Evolutionary conservation across 2,888 invertebrate genomes (phyloP).

Genomic region (Onthophagus sagittarius): DNA sequence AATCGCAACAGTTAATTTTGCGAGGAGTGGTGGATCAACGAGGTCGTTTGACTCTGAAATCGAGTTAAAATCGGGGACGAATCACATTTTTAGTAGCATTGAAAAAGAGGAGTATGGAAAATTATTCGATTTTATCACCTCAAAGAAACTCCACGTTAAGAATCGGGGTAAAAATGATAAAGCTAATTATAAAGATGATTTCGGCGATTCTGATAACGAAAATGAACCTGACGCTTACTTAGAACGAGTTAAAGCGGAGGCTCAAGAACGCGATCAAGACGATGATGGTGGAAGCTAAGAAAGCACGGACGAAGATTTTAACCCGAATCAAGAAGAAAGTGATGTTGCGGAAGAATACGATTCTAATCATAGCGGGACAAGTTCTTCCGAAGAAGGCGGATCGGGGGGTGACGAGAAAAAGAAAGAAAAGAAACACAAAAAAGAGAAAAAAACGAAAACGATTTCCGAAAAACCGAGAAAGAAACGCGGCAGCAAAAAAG

Average conservation of each 20-base stretch:
- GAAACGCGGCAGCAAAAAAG: slow-evolving; percentile 66
- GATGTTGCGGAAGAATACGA: slow-evolving; percentile 72
- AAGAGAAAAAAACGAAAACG: slow-evolving; percentile 58
- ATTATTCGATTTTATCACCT: slow-evolving; percentile 89
- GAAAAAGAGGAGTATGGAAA: slow-evolving; percentile 98
- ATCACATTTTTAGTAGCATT: slow-evolving; percentile 95
- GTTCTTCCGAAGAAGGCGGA: slow-evolving; percentile 39
- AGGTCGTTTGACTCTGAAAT: slow-evolving; percentile 89
- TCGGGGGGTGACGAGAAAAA: slow-evolving; percentile 48
- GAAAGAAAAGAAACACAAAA: slow-evolving; percentile 57
- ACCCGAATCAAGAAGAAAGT: slow-evolving; percentile 79
- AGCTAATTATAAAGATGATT: slow-evolving; percentile 76
- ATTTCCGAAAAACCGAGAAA: slow-evolving; percentile 66
- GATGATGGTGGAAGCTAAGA: slow-evolving; percentile 66
- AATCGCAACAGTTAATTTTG: slow-evolving; percentile 90
- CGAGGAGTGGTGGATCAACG: slow-evolving; percentile 86
- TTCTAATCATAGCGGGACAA: slow-evolving; percentile 41
- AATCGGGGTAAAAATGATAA: slow-evolving; percentile 88
- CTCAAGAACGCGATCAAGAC: slow-evolving; percentile 77
- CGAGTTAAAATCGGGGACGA: slow-evolving; percentile 80
- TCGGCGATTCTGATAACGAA: slow-evolving; percentile 90
- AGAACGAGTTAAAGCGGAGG: slow-evolving; percentile 94
- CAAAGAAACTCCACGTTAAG: slow-evolving; percentile 92
- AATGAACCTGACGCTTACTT: slow-evolving; percentile 95
- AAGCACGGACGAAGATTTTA: slow-evolving; percentile 87